Percentiles rank a stretch among this genome's conserved stretches.
phyloP scores from a whole-genome alignment of 2,113 vertebrate genomes.

The Perccottus glenii region DNA sequence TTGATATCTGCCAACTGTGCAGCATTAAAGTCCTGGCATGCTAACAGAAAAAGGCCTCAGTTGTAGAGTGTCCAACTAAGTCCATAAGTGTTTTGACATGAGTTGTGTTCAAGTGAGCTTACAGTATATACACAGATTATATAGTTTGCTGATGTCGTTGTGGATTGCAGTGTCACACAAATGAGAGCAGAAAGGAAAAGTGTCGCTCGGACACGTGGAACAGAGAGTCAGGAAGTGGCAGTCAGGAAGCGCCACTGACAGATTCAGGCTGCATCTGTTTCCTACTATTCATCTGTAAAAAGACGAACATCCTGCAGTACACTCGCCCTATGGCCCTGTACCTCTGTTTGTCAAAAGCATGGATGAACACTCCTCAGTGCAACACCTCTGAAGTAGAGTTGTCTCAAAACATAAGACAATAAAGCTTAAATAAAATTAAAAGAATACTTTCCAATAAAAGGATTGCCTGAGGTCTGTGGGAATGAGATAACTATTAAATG shows the following conservation, averaged over 20 bases:
- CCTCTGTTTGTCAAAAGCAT: constrained; percentile 4
- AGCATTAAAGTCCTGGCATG: constrained; percentile 18
- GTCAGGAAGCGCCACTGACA: constrained; percentile 52
- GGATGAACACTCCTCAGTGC: not conserved
- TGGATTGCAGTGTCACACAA: not conserved
- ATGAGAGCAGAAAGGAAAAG: constrained; percentile 17
- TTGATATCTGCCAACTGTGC: constrained; percentile 8
- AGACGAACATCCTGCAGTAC: constrained; percentile 44
- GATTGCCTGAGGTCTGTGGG: no score
- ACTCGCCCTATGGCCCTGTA: not conserved
- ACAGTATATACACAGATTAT: no score
- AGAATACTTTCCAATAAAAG: no score
- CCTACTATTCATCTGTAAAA: constrained; percentile 60
- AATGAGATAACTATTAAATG: no score
- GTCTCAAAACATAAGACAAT: no score
- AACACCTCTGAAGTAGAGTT: no score
- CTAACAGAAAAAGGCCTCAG: constrained; percentile 5
- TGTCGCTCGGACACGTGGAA: not conserved
- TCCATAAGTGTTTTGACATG: constrained; percentile 7
- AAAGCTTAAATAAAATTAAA: no score
- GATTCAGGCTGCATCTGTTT: constrained; percentile 67
- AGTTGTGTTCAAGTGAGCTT: not conserved
- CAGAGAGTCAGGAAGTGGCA: constrained; percentile 30
- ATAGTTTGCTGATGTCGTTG: not conserved
- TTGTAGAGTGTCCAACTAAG: not conserved